Base-by-base conservation (phyloP, 2,797 vertebrate genomes). In the Danio aesculapii region DNA sequence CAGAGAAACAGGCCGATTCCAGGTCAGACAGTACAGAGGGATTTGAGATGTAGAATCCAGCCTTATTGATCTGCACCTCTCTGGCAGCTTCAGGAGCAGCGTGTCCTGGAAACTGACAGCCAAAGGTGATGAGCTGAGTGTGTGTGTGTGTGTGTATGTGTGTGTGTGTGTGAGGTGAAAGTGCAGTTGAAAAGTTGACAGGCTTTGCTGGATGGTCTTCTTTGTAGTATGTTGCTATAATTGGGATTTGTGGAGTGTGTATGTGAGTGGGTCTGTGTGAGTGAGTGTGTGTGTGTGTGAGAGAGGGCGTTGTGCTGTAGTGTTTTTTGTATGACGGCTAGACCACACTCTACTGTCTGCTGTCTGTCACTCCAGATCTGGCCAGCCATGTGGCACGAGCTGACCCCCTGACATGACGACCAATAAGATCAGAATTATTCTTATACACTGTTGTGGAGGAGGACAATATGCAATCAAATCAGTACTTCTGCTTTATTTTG, bases 341-440 rank as follows among this genome's bases (percentile, higher is more conserved):
- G 85, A 89, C 88, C 88, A 84, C 84, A 74, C 57, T 87, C 86
- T 30, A 30, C 30, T 88, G 85, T 87, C 83, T 84, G 83, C 84
- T 88, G 84, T 88, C 87, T 90, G 90, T 88, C 91, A 90, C 85
- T 91, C 88, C 59, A 79, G 80, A 82, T 39, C 46, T 19, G 3
- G 30, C 30, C 30, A 30, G 30, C 30, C 61, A 17, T 7, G 50
- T n/a, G 76, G 61, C 8, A 6, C 50, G 2, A 85, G 90, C 85
- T 88, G 90, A 92, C 85, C 92, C 88, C 3, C 88, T 90, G 88
- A 91, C 88, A 58, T 57, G 50, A 62, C 46, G 68, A 62, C n/a
- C 67, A 71, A 53, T 46, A 62, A 16, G 12, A 66, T 6, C 44
- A 74, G 13, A 43, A 41, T 52, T 30, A 57, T 57, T 73, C 21